A percentile compares a stretch with the other conserved stretches of the same genome.
These are phyloP conservation scores for Rhodeus uyekii DNA, from an alignment of 2,797 vertebrate species.

Conservation along the genomic window DNA sequence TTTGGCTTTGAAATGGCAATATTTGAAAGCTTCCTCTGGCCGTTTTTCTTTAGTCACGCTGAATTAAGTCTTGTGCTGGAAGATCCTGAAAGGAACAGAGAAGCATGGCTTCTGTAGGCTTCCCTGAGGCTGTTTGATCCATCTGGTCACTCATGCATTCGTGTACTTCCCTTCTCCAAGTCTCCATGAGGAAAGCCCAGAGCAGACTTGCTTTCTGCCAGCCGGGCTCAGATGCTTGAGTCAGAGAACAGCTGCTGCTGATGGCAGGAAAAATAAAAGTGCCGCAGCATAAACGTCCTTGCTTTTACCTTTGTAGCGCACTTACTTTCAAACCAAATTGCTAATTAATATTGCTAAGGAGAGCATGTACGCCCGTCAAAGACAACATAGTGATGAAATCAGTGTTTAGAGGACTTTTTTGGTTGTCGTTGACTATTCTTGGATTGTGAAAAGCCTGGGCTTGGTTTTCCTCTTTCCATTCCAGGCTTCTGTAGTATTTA, in stretches of 20 bases:
- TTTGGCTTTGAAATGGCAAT: background rate
- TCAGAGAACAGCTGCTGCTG: slow-evolving; percentile 26
- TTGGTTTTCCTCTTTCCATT: background rate
- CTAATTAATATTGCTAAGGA: background rate
- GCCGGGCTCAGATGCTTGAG: background rate
- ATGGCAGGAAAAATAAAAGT: background rate
- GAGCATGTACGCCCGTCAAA: background rate
- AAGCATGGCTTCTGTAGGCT: background rate
- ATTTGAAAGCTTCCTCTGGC: background rate
- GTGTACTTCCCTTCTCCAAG: background rate
- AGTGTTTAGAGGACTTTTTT: background rate
- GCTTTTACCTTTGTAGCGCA: background rate
- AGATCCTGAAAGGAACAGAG: slow-evolving; percentile 1
- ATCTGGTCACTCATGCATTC: slow-evolving; percentile 12
- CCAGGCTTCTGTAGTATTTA: slow-evolving; percentile 33
- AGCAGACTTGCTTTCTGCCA: slow-evolving; percentile 7
- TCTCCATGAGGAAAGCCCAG: slow-evolving; percentile 25
- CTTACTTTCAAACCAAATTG: background rate
- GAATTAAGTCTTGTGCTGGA: background rate
- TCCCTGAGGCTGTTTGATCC: slow-evolving; percentile 25
- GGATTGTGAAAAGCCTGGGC: background rate
- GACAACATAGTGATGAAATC: background rate
- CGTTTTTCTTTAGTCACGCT: background rate
- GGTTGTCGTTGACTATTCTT: background rate
- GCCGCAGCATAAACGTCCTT: too few relatives aligned